Evolutionary conservation across 2,888 invertebrate genomes (phyloP), one percentile per base, ranked within the genome.

Genomic region (Xestoiulus laeticollis): DNA sequence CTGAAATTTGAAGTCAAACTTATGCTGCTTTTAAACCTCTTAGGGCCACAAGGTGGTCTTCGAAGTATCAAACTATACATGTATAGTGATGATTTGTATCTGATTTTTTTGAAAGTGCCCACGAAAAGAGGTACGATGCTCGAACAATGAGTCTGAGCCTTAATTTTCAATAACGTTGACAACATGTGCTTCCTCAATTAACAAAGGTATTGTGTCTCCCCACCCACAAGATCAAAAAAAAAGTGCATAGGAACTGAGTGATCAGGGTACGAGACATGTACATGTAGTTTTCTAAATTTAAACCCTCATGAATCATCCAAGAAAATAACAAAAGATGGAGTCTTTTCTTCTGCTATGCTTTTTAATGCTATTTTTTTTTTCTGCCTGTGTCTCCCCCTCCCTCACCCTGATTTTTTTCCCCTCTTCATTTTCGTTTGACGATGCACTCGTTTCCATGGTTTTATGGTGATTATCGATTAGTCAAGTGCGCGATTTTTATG

Each of bases 381-480:
- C 8, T 33, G n/a, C 84, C 14, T 33, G 84, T 84, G 59, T 33
- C 43, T 84, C 84, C 22, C 78, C 84, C 84, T 84, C 84, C 43
- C 43, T 84, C 84, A 84, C 38, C 43, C 84, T 84, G 84, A 84
- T 84, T 84, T 84, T 84, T 48, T 32, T 86, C 22, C 48, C 43
- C 53, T 86, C 32, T 86, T 86, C 48, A 43, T 85, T 85, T 85
- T 85, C 38, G 85, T 44, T 38, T 85, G 85, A 68, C 84, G 38
- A 84, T 84, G 84, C 84, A n/a, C 82, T 87, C 83, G 87, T 87
- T 87, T 59, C 87, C 87, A 87, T 87, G 87, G 87, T 87, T 87
- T 87, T 87, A 87, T 87, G 87, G 87, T 87, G 87, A 87, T 87
- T 87, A 87, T 87, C 87, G 87, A 87, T 87, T 83, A 87, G 48